phyloP scores from a whole-genome alignment of 2,797 vertebrate species.

The Psittacula derbiana region DNA sequence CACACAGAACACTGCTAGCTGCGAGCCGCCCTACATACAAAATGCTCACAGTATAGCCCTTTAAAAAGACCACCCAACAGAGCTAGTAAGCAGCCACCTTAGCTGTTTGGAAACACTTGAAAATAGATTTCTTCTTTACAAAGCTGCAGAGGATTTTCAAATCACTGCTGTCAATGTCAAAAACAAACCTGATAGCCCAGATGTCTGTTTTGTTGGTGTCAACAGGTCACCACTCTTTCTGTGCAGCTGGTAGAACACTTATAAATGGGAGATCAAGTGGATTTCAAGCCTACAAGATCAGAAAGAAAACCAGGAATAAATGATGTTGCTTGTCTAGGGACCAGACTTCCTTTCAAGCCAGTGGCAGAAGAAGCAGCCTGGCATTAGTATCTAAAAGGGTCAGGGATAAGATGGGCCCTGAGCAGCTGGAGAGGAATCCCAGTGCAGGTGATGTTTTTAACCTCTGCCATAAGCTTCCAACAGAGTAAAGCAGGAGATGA shows the following conservation, averaged over 20 bases:
- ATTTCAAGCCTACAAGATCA: not conserved
- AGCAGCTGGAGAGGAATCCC: slow-evolving; percentile 20
- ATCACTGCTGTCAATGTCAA: not conserved
- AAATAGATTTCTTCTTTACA: not conserved
- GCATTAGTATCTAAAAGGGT: slow-evolving; percentile 7
- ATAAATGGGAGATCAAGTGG: not conserved
- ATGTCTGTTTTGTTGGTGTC: not conserved
- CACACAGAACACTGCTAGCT: not conserved
- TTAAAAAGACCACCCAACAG: not conserved
- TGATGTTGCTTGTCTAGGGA: not conserved
- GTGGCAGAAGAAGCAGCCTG: slow-evolving; percentile 25
- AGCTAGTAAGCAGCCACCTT: not conserved
- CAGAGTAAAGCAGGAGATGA: not conserved
- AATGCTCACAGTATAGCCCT: not conserved
- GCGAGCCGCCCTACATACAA: not conserved
- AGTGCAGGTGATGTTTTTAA: slow-evolving; percentile 24
- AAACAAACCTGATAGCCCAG: not conserved
- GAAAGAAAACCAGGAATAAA: not conserved
- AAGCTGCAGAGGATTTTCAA: not conserved
- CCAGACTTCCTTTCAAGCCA: not conserved
- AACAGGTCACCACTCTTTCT: not conserved
- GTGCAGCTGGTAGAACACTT: not conserved
- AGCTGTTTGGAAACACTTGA: not conserved
- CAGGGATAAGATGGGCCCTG: not conserved
- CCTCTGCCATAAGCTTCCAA: slow-evolving; percentile 29